phyloP scores from a whole-genome alignment of 2,797 vertebrate genomes.

The Lacerta agilis region DNA sequence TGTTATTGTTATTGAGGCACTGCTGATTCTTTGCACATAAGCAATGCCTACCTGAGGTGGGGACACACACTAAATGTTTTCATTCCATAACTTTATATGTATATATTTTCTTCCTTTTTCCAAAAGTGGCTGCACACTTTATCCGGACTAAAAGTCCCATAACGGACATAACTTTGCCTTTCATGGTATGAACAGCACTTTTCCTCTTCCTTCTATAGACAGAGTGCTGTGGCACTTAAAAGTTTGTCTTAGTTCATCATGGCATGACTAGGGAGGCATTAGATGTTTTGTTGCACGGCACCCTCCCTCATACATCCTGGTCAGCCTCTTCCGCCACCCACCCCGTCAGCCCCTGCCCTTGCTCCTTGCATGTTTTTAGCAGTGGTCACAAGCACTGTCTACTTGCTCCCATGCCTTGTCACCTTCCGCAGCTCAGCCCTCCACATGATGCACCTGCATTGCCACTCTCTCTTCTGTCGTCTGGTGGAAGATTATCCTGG shows the following conservation, averaged over 20 bases:
- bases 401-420: background rate
- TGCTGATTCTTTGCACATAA: background rate
- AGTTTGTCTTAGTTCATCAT: constrained; percentile 24
- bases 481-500: background rate
- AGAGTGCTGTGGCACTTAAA: background rate
- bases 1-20: background rate
- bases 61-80: constrained; percentile 2
- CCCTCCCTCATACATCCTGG: background rate
- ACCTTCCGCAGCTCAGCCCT: background rate
- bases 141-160: constrained; percentile 33
- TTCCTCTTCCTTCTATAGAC: constrained; percentile 5
- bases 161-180: constrained; percentile 24
- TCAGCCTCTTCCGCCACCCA: background rate
- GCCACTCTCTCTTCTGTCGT: background rate
- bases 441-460: background rate
- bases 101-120: constrained; percentile 1
- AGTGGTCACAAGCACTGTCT: background rate
- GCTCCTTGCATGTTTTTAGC: constrained; percentile 14
- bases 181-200: constrained; percentile 23
- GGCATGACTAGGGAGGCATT: background rate
- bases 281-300: constrained; percentile 13
- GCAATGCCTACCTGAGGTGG: background rate
- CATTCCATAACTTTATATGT: constrained; percentile 16
- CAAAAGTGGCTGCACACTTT: constrained; percentile 21
- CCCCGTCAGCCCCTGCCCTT: background rate